A percentile compares a stretch with the other conserved stretches of the same genome.
These are phyloP conservation scores for Tenualosa thibaudeaui DNA, from an alignment of 2,797 vertebrate genomes.

Conservation along the genomic window DNA sequence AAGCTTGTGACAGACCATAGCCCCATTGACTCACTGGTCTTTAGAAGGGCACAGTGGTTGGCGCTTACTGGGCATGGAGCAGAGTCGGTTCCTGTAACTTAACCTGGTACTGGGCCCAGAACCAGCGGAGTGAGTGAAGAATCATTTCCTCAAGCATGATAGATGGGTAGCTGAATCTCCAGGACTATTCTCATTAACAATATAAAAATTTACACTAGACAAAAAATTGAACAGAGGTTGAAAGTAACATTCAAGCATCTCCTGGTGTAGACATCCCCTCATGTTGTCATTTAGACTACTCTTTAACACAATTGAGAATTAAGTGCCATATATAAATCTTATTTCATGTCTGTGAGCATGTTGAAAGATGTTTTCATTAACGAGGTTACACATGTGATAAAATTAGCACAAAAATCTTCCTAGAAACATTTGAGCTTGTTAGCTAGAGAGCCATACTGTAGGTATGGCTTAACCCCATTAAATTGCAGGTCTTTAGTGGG, in stretches of 20 bases:
- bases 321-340: not conserved
- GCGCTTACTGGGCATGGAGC: not conserved
- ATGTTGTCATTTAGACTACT: not conserved
- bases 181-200: not conserved
- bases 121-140: not conserved
- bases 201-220: not conserved
- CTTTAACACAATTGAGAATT: not conserved
- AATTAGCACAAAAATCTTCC: not conserved
- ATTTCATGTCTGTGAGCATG: not conserved
- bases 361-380: not conserved
- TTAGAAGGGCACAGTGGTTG: not conserved
- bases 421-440: not conserved
- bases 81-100: not conserved
- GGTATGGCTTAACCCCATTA: too few species aligned
- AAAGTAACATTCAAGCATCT: not conserved
- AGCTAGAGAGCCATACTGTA: too few species aligned
- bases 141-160: not conserved
- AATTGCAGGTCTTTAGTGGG: not conserved
- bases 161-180: not conserved
- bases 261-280: not conserved
- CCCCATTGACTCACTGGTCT: not conserved
- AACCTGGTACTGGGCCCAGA: not conserved
- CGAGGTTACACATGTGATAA: not conserved
- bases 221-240: too few species aligned
- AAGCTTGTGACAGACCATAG: not conserved